phyloP scores from a whole-genome alignment of 2,888 invertebrate genomes.

The Diploptera punctata region DNA sequence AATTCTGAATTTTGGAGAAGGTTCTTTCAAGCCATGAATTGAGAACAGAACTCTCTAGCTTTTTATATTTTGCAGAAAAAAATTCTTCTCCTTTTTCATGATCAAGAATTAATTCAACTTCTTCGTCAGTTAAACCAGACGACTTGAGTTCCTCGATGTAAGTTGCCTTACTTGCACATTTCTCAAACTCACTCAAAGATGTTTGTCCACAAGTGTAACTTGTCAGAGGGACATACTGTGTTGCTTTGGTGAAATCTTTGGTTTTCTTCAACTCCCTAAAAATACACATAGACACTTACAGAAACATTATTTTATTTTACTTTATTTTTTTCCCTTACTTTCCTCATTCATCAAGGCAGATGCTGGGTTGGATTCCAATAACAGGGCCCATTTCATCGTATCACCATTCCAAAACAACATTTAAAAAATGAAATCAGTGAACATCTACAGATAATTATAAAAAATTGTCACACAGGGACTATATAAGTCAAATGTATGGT shows the following conservation, averaged over 20 bases:
- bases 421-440: too few species aligned
- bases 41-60: slow-evolving; percentile 46
- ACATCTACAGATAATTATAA: too few species aligned
- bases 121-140: slow-evolving; percentile 58
- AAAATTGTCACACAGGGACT: too few species aligned
- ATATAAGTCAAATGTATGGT: too few species aligned
- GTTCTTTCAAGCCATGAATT: slow-evolving; percentile 31
- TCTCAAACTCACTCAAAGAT: slow-evolving; percentile 56
- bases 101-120: slow-evolving; percentile 60
- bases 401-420: too few species aligned
- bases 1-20: slow-evolving; percentile 32
- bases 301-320: too few species aligned
- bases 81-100: slow-evolving; percentile 55
- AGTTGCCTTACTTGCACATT: slow-evolving; percentile 54
- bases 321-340: too few species aligned
- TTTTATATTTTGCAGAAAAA: slow-evolving; percentile 49
- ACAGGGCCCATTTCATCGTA: too few species aligned
- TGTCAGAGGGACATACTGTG: slow-evolving; percentile 48
- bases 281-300: too few species aligned
- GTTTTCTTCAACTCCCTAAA: slow-evolving; percentile 45
- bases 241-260: slow-evolving; percentile 45
- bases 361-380: too few species aligned
- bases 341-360: too few species aligned
- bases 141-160: slow-evolving; percentile 58
- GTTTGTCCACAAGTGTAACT: slow-evolving; percentile 56